Conservation (phyloP, 92 coral and sea anemone species). For the Palythoa caribaeorum region DNA sequence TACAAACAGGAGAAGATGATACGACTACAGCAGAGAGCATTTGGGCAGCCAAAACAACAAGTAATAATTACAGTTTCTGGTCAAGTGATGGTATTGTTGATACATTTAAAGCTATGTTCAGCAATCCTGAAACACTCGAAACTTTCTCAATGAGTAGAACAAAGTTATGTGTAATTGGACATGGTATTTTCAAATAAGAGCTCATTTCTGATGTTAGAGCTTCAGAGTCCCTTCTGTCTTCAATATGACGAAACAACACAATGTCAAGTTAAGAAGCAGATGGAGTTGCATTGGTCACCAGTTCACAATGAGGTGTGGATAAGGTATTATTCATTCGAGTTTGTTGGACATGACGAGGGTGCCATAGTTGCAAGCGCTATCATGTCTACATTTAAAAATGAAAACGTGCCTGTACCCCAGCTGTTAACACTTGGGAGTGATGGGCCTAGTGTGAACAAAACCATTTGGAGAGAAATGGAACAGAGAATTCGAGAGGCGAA, state of each 20-base stretch:
- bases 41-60: constrained; percentile 47
- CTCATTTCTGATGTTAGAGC: constrained; percentile 55
- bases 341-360: constrained; percentile 49
- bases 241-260: constrained; percentile 50
- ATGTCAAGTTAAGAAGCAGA: constrained; percentile 53
- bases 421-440: constrained; percentile 55
- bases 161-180: constrained; percentile 44
- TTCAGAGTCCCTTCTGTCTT: constrained; percentile 49
- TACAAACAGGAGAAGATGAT: constrained; percentile 48
- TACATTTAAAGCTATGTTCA: constrained; percentile 54
- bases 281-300: constrained; percentile 54
- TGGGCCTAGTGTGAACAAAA: constrained; percentile 60
- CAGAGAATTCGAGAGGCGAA: constrained; percentile 36
- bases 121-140: constrained; percentile 46
- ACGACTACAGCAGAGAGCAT: constrained; percentile 43
- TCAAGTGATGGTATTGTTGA: constrained; percentile 45
- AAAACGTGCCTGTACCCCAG: constrained; percentile 45
- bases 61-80: constrained; percentile 47
- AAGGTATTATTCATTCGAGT: constrained; percentile 28
- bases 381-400: constrained; percentile 38
- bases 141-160: constrained; percentile 55
- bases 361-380: constrained; percentile 24
- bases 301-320: constrained; percentile 47
- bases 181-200: constrained; percentile 44
- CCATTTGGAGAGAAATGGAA: constrained; percentile 61